These are phyloP conservation scores for Hemitrygon akajei DNA, from an alignment of 2,797 vertebrate genomes.

Conservation along the genomic window DNA sequence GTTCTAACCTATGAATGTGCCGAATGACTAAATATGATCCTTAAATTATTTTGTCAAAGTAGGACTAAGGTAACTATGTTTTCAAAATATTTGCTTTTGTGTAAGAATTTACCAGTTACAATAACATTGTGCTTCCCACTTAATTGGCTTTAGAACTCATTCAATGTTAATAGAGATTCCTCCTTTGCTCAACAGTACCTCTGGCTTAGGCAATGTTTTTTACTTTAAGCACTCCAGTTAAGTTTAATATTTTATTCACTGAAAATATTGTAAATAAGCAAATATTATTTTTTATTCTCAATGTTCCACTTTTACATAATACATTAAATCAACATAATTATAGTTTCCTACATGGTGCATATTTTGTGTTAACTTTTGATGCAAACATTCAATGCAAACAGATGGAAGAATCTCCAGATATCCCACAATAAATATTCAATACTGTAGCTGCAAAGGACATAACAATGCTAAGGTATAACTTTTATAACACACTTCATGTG, in stretches of 20 bases:
- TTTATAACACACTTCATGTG: too few species aligned
- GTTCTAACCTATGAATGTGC: background rate
- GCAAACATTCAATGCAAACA: background rate
- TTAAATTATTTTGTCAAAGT: background rate
- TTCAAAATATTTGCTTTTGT: background rate
- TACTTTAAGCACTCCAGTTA: background rate
- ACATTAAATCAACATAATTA: background rate
- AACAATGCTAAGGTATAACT: background rate
- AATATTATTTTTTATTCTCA: background rate
- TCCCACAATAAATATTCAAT: background rate
- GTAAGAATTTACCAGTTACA: background rate
- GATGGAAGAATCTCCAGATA: background rate
- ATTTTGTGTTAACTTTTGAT: background rate
- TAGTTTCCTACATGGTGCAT: background rate
- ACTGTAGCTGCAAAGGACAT: background rate
- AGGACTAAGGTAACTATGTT: background rate
- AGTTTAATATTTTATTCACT: background rate
- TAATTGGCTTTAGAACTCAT: conserved; percentile 63
- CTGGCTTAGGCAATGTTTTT: background rate
- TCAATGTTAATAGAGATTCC: conserved; percentile 50
- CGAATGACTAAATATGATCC: background rate
- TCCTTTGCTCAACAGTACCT: conserved; percentile 45
- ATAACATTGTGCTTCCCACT: conserved; percentile 41
- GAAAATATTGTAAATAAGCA: background rate
- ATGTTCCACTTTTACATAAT: background rate